Percentiles rank a stretch among this genome's conserved stretches.
Evolutionary conservation across 2,113 vertebrate species (phyloP).

Genomic region (Urocynchramus pylzowi): DNA sequence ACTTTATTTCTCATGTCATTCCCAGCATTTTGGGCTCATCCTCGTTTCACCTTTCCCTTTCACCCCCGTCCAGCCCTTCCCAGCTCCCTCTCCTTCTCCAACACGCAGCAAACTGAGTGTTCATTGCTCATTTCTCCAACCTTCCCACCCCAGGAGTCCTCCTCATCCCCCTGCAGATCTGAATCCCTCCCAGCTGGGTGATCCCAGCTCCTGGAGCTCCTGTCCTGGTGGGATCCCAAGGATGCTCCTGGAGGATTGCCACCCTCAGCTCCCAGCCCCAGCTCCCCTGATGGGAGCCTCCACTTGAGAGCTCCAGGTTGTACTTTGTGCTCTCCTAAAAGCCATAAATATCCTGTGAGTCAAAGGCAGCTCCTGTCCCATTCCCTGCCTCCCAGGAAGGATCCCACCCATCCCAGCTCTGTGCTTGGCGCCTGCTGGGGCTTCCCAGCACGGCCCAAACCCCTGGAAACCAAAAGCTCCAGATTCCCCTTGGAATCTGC

Average conservation of each 20-base stretch:
- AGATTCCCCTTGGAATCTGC: background rate
- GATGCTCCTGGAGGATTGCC: background rate
- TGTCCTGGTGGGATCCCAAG: background rate
- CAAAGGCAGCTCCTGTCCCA: background rate
- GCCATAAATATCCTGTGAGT: background rate
- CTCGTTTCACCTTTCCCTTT: background rate
- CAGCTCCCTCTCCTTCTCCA: background rate
- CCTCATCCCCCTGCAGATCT: background rate
- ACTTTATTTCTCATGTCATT: rapidly evolving
- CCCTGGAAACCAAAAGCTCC: background rate
- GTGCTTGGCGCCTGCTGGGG: background rate
- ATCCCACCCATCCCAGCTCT: background rate
- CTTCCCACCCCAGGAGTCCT: rapidly evolving
- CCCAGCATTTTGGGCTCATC: background rate
- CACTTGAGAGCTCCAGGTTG: background rate
- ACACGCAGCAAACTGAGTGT: rapidly evolving
- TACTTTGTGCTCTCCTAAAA: background rate
- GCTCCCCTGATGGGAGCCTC: background rate
- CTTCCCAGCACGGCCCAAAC: background rate
- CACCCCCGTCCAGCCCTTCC: background rate
- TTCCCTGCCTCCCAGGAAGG: background rate
- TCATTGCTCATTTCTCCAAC: background rate
- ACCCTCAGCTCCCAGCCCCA: background rate
- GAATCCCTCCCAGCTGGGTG: background rate
- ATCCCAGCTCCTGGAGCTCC: background rate